A percentile compares a stretch with the other conserved stretches of the same genome.
Evolutionary conservation across 1,140 invertebrate species (phyloP).

Genomic region (Chrysomallon squamiferum): DNA sequence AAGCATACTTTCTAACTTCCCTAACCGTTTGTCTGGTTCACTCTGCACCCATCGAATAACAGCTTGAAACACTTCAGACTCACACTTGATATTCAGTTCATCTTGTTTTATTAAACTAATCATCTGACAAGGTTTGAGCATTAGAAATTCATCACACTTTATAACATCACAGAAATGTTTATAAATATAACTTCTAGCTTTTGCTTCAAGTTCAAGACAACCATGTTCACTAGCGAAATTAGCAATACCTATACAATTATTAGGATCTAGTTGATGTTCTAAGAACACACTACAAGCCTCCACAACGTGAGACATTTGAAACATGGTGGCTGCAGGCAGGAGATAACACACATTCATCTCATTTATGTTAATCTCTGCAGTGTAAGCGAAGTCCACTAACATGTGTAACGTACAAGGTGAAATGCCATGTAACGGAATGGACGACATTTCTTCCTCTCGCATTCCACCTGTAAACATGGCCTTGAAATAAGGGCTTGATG

Average conservation of each 20-base stretch:
- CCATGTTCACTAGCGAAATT: constrained; percentile 91
- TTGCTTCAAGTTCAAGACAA: constrained; percentile 80
- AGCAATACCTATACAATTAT: constrained; percentile 90
- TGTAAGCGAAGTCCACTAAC: constrained; percentile 90
- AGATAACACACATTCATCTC: constrained; percentile 89
- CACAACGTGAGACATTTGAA: constrained; percentile 89
- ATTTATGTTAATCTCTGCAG: constrained; percentile 85
- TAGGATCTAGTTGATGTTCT: constrained; percentile 88
- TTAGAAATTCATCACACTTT: constrained; percentile 88
- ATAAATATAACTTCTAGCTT: constrained; percentile 88
- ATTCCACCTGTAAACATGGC: constrained; percentile 96
- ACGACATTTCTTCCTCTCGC: constrained; percentile 84
- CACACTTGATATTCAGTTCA: constrained; percentile 88
- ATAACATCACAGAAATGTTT: constrained; percentile 89
- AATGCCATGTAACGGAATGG: constrained; percentile 85
- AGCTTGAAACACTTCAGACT: constrained; percentile 87
- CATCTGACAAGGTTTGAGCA: constrained; percentile 79
- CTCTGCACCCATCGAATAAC: constrained; percentile 89
- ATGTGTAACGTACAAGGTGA: constrained; percentile 84
- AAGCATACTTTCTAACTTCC: constrained; percentile 86
- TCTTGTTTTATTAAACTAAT: constrained; percentile 83
- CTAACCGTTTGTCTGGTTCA: constrained; percentile 81
- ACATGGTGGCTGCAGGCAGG: constrained; percentile 90
- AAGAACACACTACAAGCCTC: constrained; percentile 90
- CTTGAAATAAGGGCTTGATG: constrained; percentile 73